Percentiles rank a stretch among this genome's conserved stretches.
phyloP scores from a whole-genome alignment of 1,140 invertebrate species.

The Heliconius congener region DNA sequence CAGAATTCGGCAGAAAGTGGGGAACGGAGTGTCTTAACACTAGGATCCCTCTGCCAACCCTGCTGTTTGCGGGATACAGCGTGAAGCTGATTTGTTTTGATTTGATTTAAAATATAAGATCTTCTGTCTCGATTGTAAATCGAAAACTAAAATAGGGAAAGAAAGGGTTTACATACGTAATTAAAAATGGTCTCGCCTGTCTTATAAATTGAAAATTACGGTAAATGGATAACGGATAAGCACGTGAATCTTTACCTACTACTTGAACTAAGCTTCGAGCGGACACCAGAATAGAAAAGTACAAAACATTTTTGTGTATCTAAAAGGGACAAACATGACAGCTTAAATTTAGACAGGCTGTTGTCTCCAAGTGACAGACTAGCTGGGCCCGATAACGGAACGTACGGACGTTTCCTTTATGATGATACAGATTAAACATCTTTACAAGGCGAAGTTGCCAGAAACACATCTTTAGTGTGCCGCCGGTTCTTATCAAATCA shows the following conservation, averaged over 20 bases:
- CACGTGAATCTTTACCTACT: not conserved
- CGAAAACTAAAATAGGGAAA: too few species aligned
- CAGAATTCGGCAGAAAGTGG: too few species aligned
- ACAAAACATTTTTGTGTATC: slow-evolving; percentile 2
- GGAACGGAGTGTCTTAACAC: too few species aligned
- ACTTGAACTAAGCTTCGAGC: not conserved
- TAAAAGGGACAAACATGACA: slow-evolving; percentile 14
- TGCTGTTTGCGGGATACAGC: too few species aligned
- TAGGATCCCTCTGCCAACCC: too few species aligned
- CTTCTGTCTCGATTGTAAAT: too few species aligned
- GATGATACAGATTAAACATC: slow-evolving; percentile 70
- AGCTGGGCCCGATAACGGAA: slow-evolving; percentile 39
- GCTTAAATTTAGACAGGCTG: slow-evolving; percentile 60
- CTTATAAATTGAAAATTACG: too few species aligned
- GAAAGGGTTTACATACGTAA: too few species aligned
- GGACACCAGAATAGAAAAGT: not conserved
- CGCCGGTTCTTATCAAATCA: slow-evolving; percentile 69
- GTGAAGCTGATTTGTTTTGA: too few species aligned
- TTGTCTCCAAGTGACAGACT: slow-evolving; percentile 59
- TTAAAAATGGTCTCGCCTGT: too few species aligned
- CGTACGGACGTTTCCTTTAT: slow-evolving; percentile 49
- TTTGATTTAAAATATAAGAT: not conserved
- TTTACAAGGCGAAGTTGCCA: slow-evolving; percentile 63
- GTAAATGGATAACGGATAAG: too few species aligned
- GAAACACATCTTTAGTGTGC: slow-evolving; percentile 71